Evolutionary conservation across 2,888 invertebrate genomes (phyloP), one percentile per base, ranked within the genome.

Genomic region (Tupiocoris notatus): DNA sequence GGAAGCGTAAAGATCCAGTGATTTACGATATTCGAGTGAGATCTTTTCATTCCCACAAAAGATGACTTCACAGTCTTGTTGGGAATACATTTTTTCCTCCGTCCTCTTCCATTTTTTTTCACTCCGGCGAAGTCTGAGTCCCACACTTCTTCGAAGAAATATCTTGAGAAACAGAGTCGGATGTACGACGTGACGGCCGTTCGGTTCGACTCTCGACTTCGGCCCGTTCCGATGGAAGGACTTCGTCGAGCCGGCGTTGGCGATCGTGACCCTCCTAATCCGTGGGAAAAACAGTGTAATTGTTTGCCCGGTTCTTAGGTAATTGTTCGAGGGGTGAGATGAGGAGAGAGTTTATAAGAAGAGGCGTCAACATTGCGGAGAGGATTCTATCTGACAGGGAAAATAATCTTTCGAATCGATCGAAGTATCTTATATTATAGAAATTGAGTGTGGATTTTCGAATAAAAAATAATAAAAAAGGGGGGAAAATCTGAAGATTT

Each of bases 201-300:
- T 59, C 6, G 73, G 63, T 63, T 73, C 73, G 73, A 73, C 73
- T 73, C 23, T 61, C 39, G 67, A 57, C 56, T 70, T 39, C 39
- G 24, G 22, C 62, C 54, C 20, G 62, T 21, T 39, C 39, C 6
- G 39, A 39, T 39, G 39, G 39, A 39, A 39, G 39, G 39, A 39
- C 39, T 39, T 39, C 39, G 3, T 39, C 39, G 39, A 39, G 39
- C 3, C 39, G 63, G 61, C 25, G 73, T 61, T 73, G 61, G 65
- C 75, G 75, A 65, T 75, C 75, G 65, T 66, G 65, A 65, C 75
- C 64, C 59, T 25, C 64, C 65, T 75, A 57, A 75, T 75, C 75
- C 75, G 75, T 75, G 75, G 75, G 75, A 75, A 75, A 75, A 75
- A 65, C 75, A 57, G 64, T 75, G 75, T 75, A 75, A 75, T 75